phyloP scores from a whole-genome alignment of 2,888 invertebrate genomes.

The Neoitamus cyanurus region DNA sequence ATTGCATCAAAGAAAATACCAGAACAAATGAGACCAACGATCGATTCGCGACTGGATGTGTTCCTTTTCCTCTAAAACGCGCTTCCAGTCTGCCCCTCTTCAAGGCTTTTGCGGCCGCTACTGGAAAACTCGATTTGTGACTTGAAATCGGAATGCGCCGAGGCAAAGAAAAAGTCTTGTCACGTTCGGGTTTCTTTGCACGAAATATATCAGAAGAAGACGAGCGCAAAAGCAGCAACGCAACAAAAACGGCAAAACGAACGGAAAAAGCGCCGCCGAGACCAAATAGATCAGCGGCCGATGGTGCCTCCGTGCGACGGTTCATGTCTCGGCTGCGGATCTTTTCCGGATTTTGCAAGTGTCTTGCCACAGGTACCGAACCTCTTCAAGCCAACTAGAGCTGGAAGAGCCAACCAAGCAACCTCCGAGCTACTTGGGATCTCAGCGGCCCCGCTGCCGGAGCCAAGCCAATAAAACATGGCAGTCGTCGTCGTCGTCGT shows the following conservation, averaged over 20 bases:
- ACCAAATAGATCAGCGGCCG: not conserved
- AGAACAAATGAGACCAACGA: not conserved
- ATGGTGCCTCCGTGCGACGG: not conserved
- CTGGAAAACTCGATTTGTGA: constrained; percentile 43
- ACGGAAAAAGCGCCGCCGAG: not conserved
- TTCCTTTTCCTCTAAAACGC: not conserved
- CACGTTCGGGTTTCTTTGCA: constrained; percentile 41
- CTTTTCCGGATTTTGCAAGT: constrained; percentile 31
- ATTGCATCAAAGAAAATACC: not conserved
- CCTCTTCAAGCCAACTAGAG: not conserved
- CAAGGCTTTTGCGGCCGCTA: not conserved
- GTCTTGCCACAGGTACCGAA: not conserved
- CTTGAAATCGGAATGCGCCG: constrained; percentile 40
- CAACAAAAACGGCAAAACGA: not conserved
- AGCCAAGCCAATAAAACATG: not conserved
- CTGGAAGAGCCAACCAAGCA: not conserved
- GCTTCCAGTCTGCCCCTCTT: not conserved
- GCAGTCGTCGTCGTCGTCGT: not conserved
- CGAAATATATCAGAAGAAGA: constrained; percentile 41
- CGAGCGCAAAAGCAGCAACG: constrained; percentile 4
- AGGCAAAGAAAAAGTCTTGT: constrained; percentile 43
- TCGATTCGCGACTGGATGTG: not conserved
- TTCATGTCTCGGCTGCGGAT: constrained; percentile 23
- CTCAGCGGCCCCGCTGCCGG: not conserved
- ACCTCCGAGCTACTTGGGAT: not conserved